Conservation (phyloP, 1,140 invertebrate genomes). For the Brachionus sp. region DNA sequence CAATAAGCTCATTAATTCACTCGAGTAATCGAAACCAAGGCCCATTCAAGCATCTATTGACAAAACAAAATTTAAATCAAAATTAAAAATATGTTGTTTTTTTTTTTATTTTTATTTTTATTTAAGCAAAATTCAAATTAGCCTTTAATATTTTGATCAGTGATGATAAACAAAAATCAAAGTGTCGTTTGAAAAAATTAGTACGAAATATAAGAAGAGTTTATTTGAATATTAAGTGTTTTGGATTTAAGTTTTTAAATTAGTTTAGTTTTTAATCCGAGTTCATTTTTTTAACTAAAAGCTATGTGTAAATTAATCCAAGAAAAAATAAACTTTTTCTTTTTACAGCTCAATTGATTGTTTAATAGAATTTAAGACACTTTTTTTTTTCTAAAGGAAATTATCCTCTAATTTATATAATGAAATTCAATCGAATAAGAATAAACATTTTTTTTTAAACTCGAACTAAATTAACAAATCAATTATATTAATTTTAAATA, state of each 20-base stretch:
- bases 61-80: not conserved
- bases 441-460: not conserved
- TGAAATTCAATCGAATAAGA: not conserved
- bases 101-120: not conserved
- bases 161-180: not conserved
- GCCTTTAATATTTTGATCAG: not conserved
- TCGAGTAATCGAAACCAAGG: not conserved
- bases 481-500: not conserved
- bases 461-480: not conserved
- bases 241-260: not conserved
- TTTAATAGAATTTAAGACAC: not conserved
- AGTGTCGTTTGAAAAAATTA: not conserved
- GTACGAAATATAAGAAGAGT: not conserved
- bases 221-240: not conserved
- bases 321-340: not conserved
- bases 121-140: no score
- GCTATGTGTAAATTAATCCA: not conserved
- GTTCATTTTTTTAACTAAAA: slow-evolving; percentile 7
- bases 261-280: slow-evolving; percentile 12
- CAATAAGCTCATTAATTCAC: slow-evolving; percentile 13
- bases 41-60: not conserved
- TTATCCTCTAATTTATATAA: not conserved
- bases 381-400: slow-evolving; percentile 2
- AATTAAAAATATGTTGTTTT: not conserved
- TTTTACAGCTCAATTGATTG: slow-evolving; percentile 30